Base-by-base conservation (phyloP, 2,797 vertebrate genomes). In the Sternotherus odoratus region DNA sequence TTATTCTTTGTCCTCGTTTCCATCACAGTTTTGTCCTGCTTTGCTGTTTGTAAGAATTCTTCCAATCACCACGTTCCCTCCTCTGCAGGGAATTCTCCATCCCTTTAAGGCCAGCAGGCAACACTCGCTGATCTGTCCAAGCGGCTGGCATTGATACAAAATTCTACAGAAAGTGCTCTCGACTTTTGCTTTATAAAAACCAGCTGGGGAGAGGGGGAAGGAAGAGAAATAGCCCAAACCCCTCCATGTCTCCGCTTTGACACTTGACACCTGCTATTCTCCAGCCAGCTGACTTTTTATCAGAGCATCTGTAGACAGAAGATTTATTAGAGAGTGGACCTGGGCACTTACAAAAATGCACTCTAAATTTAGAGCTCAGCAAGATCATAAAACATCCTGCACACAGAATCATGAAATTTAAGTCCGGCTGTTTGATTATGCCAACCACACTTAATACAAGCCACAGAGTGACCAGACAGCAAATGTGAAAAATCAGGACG, bases 291-390 rank as follows among this genome's bases (percentile, higher is more conserved):
- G 56, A 43, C 30, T 84, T 87, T 89, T 36, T 94, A 56, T 88
- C 66, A 50, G 74, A 93, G 90, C 79, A 89, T 72, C 63, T 86
- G 36, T 72, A 83, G n/a, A 60, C 87, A 54, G 30, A 39, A 79
- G n/a, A 69, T 80, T 12, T 75, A 91, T 85, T 87, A 54, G 81
- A 56, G 94, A 92, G 43, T 50, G 17, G 46, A 83, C 26, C 82
- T 15, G 84, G 72, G 66, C 10, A 78, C n/a, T 77, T 77, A 92
- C 11, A 63, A 51, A 91, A 83, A 12, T 16, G 3, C 72, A 83
- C 53, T 87, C 72, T 90, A 94, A 94, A 88, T 95, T 82, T 63
- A 4, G 21, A 95, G 28, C 36, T 26, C 39, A 90, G 26, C 50
- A 82, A 39, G 74, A 86, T 79, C 66, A 80, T 78, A 72, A 86